Evolutionary conservation across 2,797 vertebrate genomes (phyloP).

Genomic region (Corythornis leucogaster): DNA sequence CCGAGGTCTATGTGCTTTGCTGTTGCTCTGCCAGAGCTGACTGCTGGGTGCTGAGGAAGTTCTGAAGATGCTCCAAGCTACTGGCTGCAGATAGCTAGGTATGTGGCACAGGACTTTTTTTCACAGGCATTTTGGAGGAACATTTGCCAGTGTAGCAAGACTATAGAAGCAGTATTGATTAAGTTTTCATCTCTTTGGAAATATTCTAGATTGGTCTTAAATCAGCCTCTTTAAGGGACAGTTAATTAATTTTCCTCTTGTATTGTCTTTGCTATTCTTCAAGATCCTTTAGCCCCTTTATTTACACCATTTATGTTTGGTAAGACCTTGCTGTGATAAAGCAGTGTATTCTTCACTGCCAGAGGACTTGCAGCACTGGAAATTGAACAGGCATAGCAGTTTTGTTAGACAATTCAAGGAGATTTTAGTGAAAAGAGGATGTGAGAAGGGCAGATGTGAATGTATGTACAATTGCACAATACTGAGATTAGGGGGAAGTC

Average conservation of each 20-base stretch:
- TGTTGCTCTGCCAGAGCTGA: background rate
- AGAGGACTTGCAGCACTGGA: background rate
- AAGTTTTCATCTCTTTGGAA: background rate
- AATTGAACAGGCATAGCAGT: background rate
- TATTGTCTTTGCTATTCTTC: background rate
- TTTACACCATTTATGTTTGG: background rate
- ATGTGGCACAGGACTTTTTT: background rate
- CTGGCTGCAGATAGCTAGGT: background rate
- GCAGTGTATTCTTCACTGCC: background rate
- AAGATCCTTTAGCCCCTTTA: background rate
- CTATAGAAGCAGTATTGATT: background rate
- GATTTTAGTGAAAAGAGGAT: constrained; percentile 14
- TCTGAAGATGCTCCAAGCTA: background rate
- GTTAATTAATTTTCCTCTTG: background rate
- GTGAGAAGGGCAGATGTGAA: background rate
- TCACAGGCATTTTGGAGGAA: background rate
- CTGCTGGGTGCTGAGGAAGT: background rate
- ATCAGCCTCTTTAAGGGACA: background rate
- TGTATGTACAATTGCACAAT: background rate
- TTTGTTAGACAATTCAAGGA: background rate
- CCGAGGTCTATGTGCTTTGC: background rate
- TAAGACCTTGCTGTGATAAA: background rate
- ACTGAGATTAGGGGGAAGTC: background rate
- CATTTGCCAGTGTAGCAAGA: background rate
- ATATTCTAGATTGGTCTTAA: background rate